Evolutionary conservation across 1,140 invertebrate species (phyloP).

Genomic region (Drosophila sproati): DNA sequence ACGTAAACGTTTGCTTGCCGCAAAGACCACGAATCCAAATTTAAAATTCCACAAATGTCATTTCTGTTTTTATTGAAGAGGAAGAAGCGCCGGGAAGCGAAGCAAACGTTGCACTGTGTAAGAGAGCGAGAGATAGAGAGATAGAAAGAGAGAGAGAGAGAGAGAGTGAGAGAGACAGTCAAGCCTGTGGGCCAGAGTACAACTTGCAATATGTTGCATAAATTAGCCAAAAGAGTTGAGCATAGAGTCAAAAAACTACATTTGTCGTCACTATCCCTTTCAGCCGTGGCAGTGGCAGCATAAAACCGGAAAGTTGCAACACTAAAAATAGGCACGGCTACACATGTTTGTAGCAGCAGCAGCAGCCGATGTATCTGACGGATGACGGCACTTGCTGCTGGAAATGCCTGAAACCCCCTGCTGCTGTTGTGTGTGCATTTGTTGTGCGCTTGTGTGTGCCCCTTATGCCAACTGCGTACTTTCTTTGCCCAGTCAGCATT

Average conservation of each 20-base stretch:
- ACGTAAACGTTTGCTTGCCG: conserved; percentile 9
- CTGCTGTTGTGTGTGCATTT: not conserved
- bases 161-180: conserved; percentile 47
- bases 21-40: conserved; percentile 47
- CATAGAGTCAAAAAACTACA: not conserved
- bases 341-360: not conserved
- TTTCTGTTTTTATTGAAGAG: conserved; percentile 67
- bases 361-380: not conserved
- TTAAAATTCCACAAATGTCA: conserved; percentile 80
- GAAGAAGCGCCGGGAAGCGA: conserved; percentile 35
- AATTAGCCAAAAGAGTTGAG: conserved; percentile 51
- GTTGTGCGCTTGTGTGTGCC: not conserved
- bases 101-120: conserved; percentile 15
- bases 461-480: conserved; percentile 42
- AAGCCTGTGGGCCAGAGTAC: not conserved
- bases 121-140: not conserved
- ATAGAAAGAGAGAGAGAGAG: not conserved
- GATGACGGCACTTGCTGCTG: not conserved
- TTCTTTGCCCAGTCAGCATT: conserved; percentile 43
- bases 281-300: not conserved
- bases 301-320: conserved; percentile 33
- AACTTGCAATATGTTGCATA: conserved; percentile 73
- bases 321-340: conserved; percentile 39
- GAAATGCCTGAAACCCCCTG: not conserved
- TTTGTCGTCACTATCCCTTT: conserved; percentile 45